Evolutionary conservation across 2,888 invertebrate genomes (phyloP).

Genomic region (Calephelis perditalis): DNA sequence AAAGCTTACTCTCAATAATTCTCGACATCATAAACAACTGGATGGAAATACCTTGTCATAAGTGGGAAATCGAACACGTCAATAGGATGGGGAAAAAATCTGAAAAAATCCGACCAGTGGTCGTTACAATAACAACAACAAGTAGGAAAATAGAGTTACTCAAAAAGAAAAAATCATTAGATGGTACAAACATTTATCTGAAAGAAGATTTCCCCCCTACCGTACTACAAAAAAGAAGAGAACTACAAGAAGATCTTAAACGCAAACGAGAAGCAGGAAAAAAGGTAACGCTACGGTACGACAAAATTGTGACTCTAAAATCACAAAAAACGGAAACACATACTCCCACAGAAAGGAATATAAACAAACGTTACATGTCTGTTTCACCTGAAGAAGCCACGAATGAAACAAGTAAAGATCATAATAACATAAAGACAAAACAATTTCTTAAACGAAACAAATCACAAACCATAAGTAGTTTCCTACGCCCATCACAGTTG

Average conservation of each 20-base stretch:
- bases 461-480: slow-evolving; percentile 22
- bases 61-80: slow-evolving; percentile 24
- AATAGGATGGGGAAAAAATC: slow-evolving; percentile 20
- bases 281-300: slow-evolving; percentile 1
- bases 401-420: background rate
- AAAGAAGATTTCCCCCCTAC: background rate
- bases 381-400: background rate
- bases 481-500: slow-evolving; percentile 13
- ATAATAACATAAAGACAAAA: background rate
- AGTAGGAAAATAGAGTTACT: slow-evolving; percentile 29
- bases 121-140: slow-evolving; percentile 23
- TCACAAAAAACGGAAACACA: background rate
- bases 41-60: slow-evolving; percentile 20
- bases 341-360: background rate
- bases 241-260: slow-evolving; percentile 4
- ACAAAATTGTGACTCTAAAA: background rate
- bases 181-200: background rate
- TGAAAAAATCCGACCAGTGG: slow-evolving; percentile 23
- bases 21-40: slow-evolving; percentile 19
- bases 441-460: slow-evolving; percentile 21
- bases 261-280: background rate
- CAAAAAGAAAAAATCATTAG: slow-evolving; percentile 23
- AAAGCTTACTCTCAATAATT: too few relatives aligned
- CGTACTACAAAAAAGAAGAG: slow-evolving; percentile 4
- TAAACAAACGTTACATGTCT: background rate